phyloP scores from a whole-genome alignment of 2,113 vertebrate species.

The Strix uralensis region DNA sequence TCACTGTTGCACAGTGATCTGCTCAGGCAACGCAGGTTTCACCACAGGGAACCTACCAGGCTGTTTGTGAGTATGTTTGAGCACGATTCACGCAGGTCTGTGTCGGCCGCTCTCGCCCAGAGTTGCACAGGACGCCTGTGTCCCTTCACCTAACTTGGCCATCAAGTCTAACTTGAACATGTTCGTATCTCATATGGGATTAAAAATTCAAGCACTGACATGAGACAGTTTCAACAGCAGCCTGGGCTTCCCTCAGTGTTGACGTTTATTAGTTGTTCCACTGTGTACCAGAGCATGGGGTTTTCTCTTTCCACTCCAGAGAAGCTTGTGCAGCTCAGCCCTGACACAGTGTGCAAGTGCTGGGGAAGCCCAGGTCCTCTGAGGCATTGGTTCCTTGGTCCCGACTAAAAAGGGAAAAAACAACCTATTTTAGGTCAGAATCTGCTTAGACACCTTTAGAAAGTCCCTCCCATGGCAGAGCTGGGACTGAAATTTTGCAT shows the following conservation, averaged over 20 bases:
- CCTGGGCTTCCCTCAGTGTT: neutral
- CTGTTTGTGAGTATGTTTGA: neutral
- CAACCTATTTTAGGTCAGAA: neutral
- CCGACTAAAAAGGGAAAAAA: neutral
- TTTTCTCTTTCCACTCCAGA: neutral
- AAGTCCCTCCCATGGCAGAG: neutral
- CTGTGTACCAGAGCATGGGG: neutral
- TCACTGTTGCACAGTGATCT: neutral
- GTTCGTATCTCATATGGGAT: neutral
- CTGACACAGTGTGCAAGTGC: too few relatives aligned
- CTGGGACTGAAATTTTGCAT: neutral
- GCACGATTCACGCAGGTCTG: rapidly evolving
- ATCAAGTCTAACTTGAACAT: neutral
- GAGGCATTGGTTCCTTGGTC: neutral
- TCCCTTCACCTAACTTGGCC: neutral
- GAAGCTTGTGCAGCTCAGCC: neutral
- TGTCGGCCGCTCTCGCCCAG: neutral
- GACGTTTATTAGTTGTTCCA: neutral
- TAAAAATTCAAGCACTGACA: neutral
- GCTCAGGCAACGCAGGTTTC: neutral
- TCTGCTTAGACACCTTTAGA: neutral
- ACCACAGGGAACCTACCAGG: neutral
- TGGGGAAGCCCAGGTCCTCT: neutral
- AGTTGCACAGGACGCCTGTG: rapidly evolving
- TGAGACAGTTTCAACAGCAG: neutral